Base-by-base conservation (phyloP, 2,113 vertebrate genomes). In the Pollimyrus isidori region DNA sequence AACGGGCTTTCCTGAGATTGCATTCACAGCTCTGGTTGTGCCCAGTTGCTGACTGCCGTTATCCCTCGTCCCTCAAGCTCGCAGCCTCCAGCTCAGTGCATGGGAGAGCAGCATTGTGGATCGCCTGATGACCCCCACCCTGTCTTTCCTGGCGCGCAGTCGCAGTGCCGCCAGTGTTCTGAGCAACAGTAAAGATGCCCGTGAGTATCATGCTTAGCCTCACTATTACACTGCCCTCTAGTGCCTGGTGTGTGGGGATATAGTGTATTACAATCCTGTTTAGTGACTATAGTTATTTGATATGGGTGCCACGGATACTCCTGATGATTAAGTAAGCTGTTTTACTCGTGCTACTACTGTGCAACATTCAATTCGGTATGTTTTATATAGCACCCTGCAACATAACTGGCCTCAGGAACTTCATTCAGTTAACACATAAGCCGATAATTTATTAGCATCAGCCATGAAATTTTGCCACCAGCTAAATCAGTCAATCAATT, bases 81-180 rank as follows among this genome's bases (percentile, higher is more conserved):
- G 98, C 87, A 98, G 95, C 91, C 91, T 97, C 53, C 97, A 97
- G 91, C 94, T 99, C 92, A 99, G 96, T 90, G 95, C 98, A 0
- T 99, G 97, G 98, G 98, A 99, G 94, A 99, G 97, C 95, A 99
- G 98, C 93, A 98, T 99, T 0, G 98, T 99, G 87, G 98, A 99
- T 93, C 96, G 98, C 23, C 95, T 99, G 93, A 99, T 98, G 97
- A 99, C 98, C 0, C 98, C 98, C 26, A 99, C 98, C 1, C 95
- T 99, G 90, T 97, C 98, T 82, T 99, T 99, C 94, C 96, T 99
- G 5, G 98, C 98, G 0, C 96, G 98, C 89, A 99, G 98, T 94
- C 97, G 98, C 90, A 99, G 98, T 6, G 98, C 97, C 0, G 98
- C 98, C 93, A 99, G 96, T 0, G 96, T 99, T 93, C 96, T 97